Evolutionary conservation across 64 coral and sea anemone genomes (phyloP).

Genomic region (Stichodactyla helianthus): DNA sequence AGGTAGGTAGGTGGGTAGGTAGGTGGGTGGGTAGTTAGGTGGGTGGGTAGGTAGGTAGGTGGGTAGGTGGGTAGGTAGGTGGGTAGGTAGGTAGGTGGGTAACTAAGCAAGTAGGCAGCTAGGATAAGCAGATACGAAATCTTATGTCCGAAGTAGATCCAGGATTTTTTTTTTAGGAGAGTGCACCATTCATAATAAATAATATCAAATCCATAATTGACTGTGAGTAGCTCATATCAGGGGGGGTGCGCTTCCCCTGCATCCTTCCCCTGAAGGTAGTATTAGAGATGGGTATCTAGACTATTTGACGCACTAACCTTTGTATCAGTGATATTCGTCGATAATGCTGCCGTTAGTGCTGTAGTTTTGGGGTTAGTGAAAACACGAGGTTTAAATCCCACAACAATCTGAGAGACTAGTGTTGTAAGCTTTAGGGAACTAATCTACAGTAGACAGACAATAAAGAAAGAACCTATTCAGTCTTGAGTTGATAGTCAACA

Average conservation of each 20-base stretch:
- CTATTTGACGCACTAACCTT: background rate
- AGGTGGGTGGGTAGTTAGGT: background rate
- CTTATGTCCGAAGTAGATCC: too few relatives aligned
- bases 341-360: background rate
- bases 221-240: too few relatives aligned
- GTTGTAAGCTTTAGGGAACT: background rate
- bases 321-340: background rate
- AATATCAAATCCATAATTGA: too few relatives aligned
- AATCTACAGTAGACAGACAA: background rate
- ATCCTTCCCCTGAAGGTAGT: too few relatives aligned
- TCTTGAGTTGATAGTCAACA: too few relatives aligned
- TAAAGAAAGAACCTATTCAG: background rate
- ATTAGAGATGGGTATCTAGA: background rate
- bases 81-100: too few relatives aligned
- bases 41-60: background rate
- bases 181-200: too few relatives aligned
- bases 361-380: background rate
- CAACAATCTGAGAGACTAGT: background rate
- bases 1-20: background rate
- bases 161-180: too few relatives aligned
- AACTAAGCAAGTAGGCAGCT: background rate
- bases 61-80: too few relatives aligned
- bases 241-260: too few relatives aligned
- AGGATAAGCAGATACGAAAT: too few relatives aligned
- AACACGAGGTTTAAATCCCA: conserved; percentile 6